Evolutionary conservation across 2,888 invertebrate genomes (phyloP).

Genomic region (Noctua comes): DNA sequence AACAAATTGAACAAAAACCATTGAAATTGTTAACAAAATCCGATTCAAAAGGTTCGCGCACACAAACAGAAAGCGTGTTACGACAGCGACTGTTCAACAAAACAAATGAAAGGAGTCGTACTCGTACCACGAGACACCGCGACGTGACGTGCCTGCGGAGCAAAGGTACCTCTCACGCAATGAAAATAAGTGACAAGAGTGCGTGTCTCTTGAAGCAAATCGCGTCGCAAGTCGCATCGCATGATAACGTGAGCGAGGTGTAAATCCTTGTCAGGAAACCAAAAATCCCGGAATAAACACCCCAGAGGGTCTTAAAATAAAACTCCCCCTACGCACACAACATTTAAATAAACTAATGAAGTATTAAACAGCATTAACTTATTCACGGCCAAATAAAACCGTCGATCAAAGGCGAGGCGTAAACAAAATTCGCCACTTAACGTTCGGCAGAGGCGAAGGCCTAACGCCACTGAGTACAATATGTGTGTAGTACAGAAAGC

Average conservation of each 20-base stretch:
- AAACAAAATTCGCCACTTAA: slow-evolving; percentile 55
- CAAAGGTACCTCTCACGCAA: neutral
- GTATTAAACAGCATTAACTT: slow-evolving; percentile 47
- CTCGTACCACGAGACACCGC: neutral
- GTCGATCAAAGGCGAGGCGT: slow-evolving; percentile 42
- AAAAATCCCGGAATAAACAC: neutral
- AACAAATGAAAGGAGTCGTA: neutral
- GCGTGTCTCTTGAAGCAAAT: neutral
- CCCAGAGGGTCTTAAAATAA: slow-evolving; percentile 6
- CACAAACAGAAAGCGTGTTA: neutral
- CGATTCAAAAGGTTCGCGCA: neutral
- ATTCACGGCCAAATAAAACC: slow-evolving; percentile 49
- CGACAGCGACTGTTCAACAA: neutral
- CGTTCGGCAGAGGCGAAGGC: slow-evolving; percentile 6
- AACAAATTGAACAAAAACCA: no score
- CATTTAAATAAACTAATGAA: slow-evolving; percentile 31
- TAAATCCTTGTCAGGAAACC: neutral
- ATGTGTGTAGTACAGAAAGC: slow-evolving; percentile 14
- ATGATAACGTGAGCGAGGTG: neutral
- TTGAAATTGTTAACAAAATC: no score
- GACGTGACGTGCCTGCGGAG: neutral
- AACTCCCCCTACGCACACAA: slow-evolving; percentile 3
- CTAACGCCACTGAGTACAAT: slow-evolving; percentile 4
- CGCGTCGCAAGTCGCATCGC: neutral
- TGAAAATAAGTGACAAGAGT: neutral